Evolutionary conservation across 2,113 vertebrate genomes (phyloP).

Genomic region (Ameiurus melas): DNA sequence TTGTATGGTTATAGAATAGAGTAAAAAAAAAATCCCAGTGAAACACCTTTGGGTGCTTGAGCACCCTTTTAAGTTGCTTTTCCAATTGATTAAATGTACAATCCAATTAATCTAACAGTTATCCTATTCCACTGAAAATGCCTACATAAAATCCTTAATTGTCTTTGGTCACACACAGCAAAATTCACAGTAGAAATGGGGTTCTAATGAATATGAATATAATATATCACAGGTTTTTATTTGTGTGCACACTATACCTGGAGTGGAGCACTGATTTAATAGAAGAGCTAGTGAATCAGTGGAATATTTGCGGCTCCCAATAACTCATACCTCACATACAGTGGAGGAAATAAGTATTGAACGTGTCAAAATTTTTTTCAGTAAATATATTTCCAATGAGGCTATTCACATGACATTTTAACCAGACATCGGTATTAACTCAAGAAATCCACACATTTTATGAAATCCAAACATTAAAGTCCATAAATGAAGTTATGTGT

Average conservation of each 20-base stretch:
- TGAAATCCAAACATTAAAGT: too few species aligned
- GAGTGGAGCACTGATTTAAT: conserved; percentile 3
- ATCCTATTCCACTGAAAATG: background rate
- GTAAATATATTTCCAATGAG: too few species aligned
- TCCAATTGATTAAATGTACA: background rate
- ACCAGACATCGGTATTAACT: too few species aligned
- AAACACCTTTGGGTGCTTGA: background rate
- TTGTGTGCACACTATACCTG: conserved; percentile 17
- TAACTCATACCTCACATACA: conserved; percentile 9
- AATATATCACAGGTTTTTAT: background rate
- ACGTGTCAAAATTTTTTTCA: too few species aligned
- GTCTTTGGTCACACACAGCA: too few species aligned
- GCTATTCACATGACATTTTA: too few species aligned
- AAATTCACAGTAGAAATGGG: background rate
- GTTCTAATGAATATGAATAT: background rate
- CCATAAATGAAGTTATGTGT: too few species aligned
- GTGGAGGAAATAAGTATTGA: too few species aligned
- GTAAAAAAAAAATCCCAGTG: background rate
- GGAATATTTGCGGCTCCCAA: background rate
- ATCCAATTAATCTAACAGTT: background rate
- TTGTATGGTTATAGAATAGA: background rate
- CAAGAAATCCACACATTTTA: too few species aligned
- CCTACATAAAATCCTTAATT: background rate
- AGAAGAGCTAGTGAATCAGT: conserved; percentile 3
- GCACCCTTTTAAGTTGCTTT: background rate